Conservation (phyloP, 2,888 invertebrate genomes). For the Aphidoletes aphidimyza region DNA sequence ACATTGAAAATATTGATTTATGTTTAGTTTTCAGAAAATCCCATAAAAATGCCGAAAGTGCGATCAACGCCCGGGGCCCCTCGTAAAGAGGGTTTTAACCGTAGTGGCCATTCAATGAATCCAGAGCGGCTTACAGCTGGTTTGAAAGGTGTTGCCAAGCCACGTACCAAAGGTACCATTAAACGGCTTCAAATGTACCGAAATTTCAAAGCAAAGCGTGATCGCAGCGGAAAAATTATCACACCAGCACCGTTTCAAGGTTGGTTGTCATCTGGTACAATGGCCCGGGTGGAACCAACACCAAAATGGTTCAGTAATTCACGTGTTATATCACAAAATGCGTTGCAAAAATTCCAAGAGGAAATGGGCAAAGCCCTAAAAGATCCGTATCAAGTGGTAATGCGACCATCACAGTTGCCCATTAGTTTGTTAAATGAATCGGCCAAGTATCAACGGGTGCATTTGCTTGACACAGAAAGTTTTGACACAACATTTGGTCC, state of each 20-base stretch:
- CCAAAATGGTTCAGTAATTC: constrained; percentile 99
- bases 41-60: constrained; percentile 79
- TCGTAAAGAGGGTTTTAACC: constrained; percentile 85
- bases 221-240: constrained; percentile 88
- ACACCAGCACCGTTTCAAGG: constrained; percentile 97
- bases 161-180: constrained; percentile 91
- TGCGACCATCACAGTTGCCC: constrained; percentile 95
- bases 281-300: constrained; percentile 95
- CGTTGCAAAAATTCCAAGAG: constrained; percentile 89
- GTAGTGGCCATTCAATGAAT: constrained; percentile 93
- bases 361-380: constrained; percentile 94
- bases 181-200: constrained; percentile 98
- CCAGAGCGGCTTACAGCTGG: constrained; percentile 84
- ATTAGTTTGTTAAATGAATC: constrained; percentile 93
- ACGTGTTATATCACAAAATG: constrained; percentile 92
- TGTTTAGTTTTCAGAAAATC: not conserved
- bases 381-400: constrained; percentile 97
- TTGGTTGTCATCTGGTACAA: constrained; percentile 85
- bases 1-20: not conserved
- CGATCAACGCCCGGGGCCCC: constrained; percentile 78
- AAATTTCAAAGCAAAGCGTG: constrained; percentile 94
- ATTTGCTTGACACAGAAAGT: constrained; percentile 94
- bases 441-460: constrained; percentile 88
- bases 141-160: constrained; percentile 85
- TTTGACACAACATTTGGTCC: constrained; percentile 95